These are phyloP conservation scores for Enteromius afrohamiltoni DNA, from an alignment of 2,797 vertebrate genomes.

Conservation along the genomic window DNA sequence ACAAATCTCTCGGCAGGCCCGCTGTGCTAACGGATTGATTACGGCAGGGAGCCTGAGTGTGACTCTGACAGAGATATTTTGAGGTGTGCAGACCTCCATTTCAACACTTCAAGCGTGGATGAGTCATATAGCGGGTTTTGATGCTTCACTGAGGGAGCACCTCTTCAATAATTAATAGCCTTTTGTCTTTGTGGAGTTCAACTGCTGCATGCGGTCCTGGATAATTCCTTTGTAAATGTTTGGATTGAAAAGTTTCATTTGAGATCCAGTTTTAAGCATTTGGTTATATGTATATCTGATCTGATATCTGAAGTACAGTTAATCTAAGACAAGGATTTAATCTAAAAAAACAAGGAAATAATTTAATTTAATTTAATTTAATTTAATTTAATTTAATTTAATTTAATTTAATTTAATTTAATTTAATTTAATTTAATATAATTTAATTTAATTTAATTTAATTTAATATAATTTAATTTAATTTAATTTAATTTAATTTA, in stretches of 20 bases:
- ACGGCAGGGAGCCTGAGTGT: constrained; percentile 63
- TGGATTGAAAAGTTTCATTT: constrained; percentile 20
- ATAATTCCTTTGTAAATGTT: constrained; percentile 31
- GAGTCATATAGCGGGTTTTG: constrained; percentile 58
- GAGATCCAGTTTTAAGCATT: neutral
- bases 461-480: no score
- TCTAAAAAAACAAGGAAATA: neutral
- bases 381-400: no score
- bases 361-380: no score
- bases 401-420: no score
- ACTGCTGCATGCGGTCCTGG: constrained; percentile 38
- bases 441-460: no score
- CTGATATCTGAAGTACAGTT: neutral
- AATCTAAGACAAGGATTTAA: neutral
- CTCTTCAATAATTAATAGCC: constrained; percentile 69
- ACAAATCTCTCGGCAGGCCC: constrained; percentile 71
- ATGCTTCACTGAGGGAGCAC: constrained; percentile 53
- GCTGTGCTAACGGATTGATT: constrained; percentile 81
- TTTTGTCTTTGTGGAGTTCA: constrained; percentile 60
- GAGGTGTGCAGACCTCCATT: constrained; percentile 57
- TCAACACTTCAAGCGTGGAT: constrained; percentile 54
- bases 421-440: no score
- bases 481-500: no score
- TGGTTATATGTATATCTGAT: neutral
- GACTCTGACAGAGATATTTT: constrained; percentile 57